Evolutionary conservation across 2,113 vertebrate genomes (phyloP), one percentile per base, ranked within the genome.

Genomic region (Rhabdomys dilectus): DNA sequence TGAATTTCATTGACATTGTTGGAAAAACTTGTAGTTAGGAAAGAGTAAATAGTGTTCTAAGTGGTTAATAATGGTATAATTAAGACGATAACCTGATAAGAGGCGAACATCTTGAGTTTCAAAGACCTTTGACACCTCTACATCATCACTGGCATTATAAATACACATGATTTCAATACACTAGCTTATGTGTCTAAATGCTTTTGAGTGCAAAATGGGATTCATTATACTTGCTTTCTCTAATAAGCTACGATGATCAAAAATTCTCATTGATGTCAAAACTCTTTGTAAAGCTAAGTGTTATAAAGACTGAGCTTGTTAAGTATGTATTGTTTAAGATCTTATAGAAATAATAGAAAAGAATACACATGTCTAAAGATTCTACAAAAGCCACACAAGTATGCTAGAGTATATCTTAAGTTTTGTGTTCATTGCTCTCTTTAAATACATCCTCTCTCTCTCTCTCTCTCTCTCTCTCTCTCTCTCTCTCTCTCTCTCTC

Each of bases 51-150:
- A 96, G 75, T 90, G 92, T 80, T 97, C 91, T 88, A 93, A 97
- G 94, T 97, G 94, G 90, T 96, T 97, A 97, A 97, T 97, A 95
- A 92, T 94, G 58, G 60, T 94, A 95, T 97, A 96, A 97, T 97
- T 97, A 97, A 91, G 96, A 86, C 91, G 93, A 95, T 97, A 96
- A 91, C 85, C 88, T 72, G 86, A 53, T 97, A 97, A 97, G 96
- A 96, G 75, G 93, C 89, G 97, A 97, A 94, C 95, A 97, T 95
- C 91, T 93, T 95, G 97, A 94, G 80, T 95, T 97, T 95, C 81
- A 93, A 78, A 96, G 93, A 95, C 81, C 96, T 98, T 93, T 91
- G 95, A 96, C 95, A 88, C 70, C 73, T 76, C 94, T 16, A 34
- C 88, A 92, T 88, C 86, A 91, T 94, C 73, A 8, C 3, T 93